Base-by-base conservation (phyloP, 1,140 invertebrate genomes). In the Lutraria rhynchaena region DNA sequence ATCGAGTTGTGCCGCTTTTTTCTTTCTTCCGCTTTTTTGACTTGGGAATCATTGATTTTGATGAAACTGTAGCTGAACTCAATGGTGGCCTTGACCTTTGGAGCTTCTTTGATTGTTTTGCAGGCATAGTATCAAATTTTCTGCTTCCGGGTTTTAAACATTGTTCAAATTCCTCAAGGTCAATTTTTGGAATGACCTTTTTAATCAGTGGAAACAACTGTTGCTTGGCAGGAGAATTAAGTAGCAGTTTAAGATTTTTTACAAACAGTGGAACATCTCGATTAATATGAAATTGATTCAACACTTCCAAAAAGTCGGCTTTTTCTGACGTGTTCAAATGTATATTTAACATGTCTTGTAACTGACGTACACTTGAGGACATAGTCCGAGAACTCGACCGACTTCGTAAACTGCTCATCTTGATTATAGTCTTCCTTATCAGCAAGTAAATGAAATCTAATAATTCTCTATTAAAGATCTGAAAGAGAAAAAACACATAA, bases 321-420 rank as follows among this genome's bases (percentile, higher is more conserved):
- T 82, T 85, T 53, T 89, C 85, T 27, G 81, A 53, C 11, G 85
- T 67, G 53, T 87, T 81, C n/a, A 88, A 82, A 37, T 86, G 73
- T 13, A 77, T 73, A 70, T 84, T 86, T 17, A 89, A 53, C 1
- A 83, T 83, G 35, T 88, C 87, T 57, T 89, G 88, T 0, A 89
- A 83, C 13, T 81, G 55, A 1, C 84, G 76, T 0, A 87, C 87
- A 81, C 75, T 86, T 1, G 74, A 37, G 1, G 87, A 85, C 71
- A 85, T 61, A 13, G 82, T 80, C 46, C 63, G 5, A 41, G 37
- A 41, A 15, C 37, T 41, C 5, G 37, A 41, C 5, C 37, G 37
- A 41, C 37, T 41, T 41, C 37, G 5, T 41, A 41, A 5, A 41
- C 37, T 41, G 37, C 15, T 41, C 37, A 41, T 41, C 15, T 41